Evolutionary conservation across 2,888 invertebrate genomes (phyloP).

Genomic region (Chrysolina americana): DNA sequence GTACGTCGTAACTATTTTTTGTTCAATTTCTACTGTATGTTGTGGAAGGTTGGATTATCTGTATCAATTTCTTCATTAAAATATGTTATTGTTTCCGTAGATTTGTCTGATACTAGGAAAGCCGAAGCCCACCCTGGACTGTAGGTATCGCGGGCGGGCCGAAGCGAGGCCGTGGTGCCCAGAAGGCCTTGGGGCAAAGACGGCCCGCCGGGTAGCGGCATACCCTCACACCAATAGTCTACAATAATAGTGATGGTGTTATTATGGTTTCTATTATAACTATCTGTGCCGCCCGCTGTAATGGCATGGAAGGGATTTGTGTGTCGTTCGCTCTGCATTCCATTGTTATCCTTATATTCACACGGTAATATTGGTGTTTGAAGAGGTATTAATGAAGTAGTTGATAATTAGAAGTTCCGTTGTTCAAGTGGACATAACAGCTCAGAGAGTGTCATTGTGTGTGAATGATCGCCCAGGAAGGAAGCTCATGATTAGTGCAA

Average conservation of each 20-base stretch:
- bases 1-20: too few relatives aligned
- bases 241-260: slow-evolving; percentile 26
- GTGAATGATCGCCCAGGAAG: slow-evolving; percentile 9
- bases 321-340: slow-evolving; percentile 17
- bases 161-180: slow-evolving; percentile 44
- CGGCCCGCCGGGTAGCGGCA: slow-evolving; percentile 47
- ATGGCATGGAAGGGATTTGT: slow-evolving; percentile 26
- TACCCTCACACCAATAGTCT: slow-evolving; percentile 23
- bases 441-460: slow-evolving; percentile 13
- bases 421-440: slow-evolving; percentile 16
- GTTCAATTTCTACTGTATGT: too few relatives aligned
- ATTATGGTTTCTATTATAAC: slow-evolving; percentile 30
- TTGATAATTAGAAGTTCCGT: slow-evolving; percentile 26
- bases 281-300: slow-evolving; percentile 4
- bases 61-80: too few relatives aligned
- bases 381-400: slow-evolving; percentile 29
- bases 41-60: too few relatives aligned
- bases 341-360: slow-evolving; percentile 21
- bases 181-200: slow-evolving; percentile 38
- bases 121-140: slow-evolving; percentile 23
- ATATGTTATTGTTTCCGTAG: too few relatives aligned
- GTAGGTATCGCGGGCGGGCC: slow-evolving; percentile 33
- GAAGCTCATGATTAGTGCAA: background rate
- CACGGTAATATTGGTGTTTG: slow-evolving; percentile 28
- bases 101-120: too few relatives aligned